These are phyloP conservation scores for Campylomormyrus numenius DNA, from an alignment of 2,113 vertebrate species.

Conservation along the genomic window DNA sequence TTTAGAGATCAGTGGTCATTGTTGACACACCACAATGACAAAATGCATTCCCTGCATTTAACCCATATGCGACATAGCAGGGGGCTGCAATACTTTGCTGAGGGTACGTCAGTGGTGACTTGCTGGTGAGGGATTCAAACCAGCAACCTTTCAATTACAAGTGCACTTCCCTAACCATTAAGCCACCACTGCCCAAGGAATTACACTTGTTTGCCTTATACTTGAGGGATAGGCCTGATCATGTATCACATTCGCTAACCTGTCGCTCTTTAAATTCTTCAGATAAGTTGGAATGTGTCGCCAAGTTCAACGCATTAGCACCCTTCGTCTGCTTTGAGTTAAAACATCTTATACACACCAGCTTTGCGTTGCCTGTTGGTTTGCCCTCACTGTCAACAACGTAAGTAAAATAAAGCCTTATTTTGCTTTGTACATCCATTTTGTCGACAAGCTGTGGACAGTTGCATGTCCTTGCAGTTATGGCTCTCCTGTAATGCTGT, in stretches of 20 bases:
- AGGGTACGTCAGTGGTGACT: too few species aligned
- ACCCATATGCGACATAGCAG: too few species aligned
- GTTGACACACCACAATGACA: too few species aligned
- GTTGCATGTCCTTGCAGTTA: background rate
- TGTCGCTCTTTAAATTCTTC: background rate
- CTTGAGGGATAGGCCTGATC: background rate
- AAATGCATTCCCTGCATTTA: too few species aligned
- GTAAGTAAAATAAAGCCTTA: background rate
- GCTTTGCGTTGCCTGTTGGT: background rate
- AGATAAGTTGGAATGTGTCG: background rate
- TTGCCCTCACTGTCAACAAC: background rate
- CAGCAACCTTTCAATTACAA: too few species aligned
- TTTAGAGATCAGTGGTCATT: too few species aligned
- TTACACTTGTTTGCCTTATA: background rate
- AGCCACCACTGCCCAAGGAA: too few species aligned
- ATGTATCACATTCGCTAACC: background rate
- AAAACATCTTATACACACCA: background rate
- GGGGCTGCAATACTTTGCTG: too few species aligned
- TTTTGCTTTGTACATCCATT: background rate
- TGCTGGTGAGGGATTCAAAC: too few species aligned
- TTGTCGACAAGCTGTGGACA: background rate
- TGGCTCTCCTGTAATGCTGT: too few species aligned
- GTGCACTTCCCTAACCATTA: too few species aligned
- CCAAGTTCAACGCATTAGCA: background rate
- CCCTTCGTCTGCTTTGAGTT: background rate